These are phyloP conservation scores for Ridgeia piscesae DNA, from an alignment of 1,140 invertebrate species.

Conservation along the genomic window DNA sequence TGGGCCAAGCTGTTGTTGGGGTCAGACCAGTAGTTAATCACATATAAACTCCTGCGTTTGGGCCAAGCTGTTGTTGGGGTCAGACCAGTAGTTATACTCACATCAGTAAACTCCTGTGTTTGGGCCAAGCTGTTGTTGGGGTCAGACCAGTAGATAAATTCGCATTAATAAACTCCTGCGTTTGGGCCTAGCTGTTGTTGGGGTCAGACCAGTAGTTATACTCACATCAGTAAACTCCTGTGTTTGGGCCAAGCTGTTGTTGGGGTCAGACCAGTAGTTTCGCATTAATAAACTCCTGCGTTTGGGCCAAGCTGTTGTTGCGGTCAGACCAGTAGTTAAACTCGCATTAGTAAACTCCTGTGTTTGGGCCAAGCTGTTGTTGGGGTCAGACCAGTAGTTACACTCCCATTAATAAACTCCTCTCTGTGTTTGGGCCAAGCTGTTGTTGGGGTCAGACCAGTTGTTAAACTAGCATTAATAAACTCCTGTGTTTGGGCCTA, in stretches of 20 bases:
- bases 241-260: slow-evolving; percentile 76
- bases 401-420: too few relatives aligned
- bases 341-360: not conserved
- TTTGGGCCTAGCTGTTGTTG: too few relatives aligned
- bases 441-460: too few relatives aligned
- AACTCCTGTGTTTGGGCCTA: slow-evolving; percentile 83
- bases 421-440: too few relatives aligned
- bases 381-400: slow-evolving; percentile 73
- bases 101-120: not conserved
- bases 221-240: slow-evolving; percentile 85
- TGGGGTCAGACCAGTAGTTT: slow-evolving; percentile 72
- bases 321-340: slow-evolving; percentile 82
- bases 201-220: slow-evolving; percentile 29
- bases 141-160: slow-evolving; percentile 92
- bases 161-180: too few relatives aligned
- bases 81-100: slow-evolving; percentile 64
- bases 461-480: slow-evolving; percentile 70
- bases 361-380: not conserved
- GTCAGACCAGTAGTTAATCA: slow-evolving; percentile 73
- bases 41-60: too few relatives aligned
- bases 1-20: not conserved
- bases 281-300: slow-evolving; percentile 6
- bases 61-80: slow-evolving; percentile 74
- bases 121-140: slow-evolving; percentile 56
- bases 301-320: not conserved